A percentile compares a stretch with the other conserved stretches of the same genome.
phyloP scores from a whole-genome alignment of 2,888 invertebrate genomes.

The Agrochola macilenta region DNA sequence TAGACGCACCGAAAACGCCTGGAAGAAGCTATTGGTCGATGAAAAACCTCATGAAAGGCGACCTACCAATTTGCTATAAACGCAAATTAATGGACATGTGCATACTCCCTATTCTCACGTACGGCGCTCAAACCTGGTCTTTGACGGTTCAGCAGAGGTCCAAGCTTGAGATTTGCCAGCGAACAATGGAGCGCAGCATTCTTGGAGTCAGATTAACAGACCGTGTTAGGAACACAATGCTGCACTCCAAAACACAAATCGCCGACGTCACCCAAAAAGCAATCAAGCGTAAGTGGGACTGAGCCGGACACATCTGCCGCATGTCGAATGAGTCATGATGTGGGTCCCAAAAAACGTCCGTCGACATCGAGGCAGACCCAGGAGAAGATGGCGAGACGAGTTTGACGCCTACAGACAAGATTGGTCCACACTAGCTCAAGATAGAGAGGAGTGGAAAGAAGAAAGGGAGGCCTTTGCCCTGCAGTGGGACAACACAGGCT shows the following conservation, averaged over 20 bases:
- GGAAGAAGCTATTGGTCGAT: not conserved
- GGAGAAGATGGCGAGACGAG: too few species aligned
- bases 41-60: not conserved
- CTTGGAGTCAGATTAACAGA: too few species aligned
- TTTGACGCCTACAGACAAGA: too few species aligned
- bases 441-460: too few species aligned
- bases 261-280: not conserved
- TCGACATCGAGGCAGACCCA: too few species aligned
- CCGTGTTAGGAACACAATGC: not conserved
- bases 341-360: too few species aligned
- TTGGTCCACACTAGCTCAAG: too few species aligned
- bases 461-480: too few species aligned
- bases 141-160: not conserved
- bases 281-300: too few species aligned
- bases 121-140: not conserved
- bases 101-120: not conserved
- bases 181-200: not conserved
- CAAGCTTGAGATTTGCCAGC: not conserved
- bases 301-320: too few species aligned
- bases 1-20: not conserved
- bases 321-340: not conserved
- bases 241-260: not conserved
- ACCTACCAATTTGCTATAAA: not conserved
- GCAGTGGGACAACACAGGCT: too few species aligned
- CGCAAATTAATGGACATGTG: not conserved